A percentile compares a stretch with the other conserved stretches of the same genome.
Conservation (phyloP, 2,797 vertebrate species). For the Rhinogobio ventralis region DNA sequence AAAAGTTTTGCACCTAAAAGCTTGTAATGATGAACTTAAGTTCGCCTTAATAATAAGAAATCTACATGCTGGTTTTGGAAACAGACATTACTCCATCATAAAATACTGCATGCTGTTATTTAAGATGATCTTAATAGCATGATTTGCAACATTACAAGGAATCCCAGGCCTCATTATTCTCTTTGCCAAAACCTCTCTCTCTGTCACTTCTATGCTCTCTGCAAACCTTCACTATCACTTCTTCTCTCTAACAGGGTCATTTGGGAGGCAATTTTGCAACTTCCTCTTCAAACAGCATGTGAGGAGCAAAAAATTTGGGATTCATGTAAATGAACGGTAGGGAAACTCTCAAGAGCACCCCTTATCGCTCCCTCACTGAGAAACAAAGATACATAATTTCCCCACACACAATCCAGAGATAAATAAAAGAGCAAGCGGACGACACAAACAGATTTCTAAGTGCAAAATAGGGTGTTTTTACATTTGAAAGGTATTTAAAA, state of each 20-base stretch:
- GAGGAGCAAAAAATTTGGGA: conserved; percentile 41
- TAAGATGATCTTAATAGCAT: conserved; percentile 10
- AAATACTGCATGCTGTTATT: neutral
- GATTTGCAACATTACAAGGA: conserved; percentile 11
- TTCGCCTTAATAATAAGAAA: neutral
- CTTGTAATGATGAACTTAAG: neutral
- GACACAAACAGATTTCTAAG: conserved; percentile 29
- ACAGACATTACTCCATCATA: neutral
- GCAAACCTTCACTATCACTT: conserved; percentile 41
- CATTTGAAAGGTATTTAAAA: conserved; percentile 21
- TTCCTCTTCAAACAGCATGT: conserved; percentile 60
- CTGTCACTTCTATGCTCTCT: conserved; percentile 22
- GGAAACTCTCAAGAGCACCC: conserved; percentile 53
- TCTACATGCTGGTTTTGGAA: neutral
- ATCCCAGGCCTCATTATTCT: conserved; percentile 14
- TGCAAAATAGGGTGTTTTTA: conserved; percentile 28
- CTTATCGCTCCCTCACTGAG: neutral
- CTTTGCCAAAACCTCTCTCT: conserved; percentile 10
- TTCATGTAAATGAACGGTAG: conserved; percentile 67
- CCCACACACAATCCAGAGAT: neutral
- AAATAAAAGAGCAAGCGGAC: neutral
- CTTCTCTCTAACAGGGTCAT: conserved; percentile 75
- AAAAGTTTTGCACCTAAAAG: neutral
- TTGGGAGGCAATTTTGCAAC: conserved; percentile 72
- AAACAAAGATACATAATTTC: conserved; percentile 44